phyloP scores from a whole-genome alignment of 1,140 invertebrate species.

The Telenomus remus region DNA sequence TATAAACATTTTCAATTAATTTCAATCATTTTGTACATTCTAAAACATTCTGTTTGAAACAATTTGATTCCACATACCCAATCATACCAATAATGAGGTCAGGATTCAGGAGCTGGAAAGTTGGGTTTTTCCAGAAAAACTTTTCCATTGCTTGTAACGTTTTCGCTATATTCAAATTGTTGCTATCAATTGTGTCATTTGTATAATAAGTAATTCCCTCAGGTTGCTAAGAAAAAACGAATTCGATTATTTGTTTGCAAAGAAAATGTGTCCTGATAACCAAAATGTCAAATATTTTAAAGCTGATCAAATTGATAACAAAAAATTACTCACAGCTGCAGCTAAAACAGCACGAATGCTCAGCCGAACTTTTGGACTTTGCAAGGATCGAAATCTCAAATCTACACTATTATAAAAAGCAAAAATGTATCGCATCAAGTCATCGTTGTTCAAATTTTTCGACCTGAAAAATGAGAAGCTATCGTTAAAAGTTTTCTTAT shows the following conservation, averaged over 20 bases:
- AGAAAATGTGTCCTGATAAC: no score
- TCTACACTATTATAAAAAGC: slow-evolving; percentile 20
- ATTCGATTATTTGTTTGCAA: no score
- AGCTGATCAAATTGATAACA: not conserved
- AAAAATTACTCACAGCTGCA: slow-evolving; percentile 8
- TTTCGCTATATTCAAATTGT: not conserved
- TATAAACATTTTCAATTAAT: no score
- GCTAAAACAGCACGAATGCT: slow-evolving; percentile 15
- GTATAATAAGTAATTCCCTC: no score
- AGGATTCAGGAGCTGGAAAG: not conserved
- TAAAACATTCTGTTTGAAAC: not conserved
- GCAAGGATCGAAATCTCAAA: slow-evolving; percentile 3
- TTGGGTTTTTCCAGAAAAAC: slow-evolving; percentile 1
- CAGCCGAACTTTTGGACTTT: slow-evolving; percentile 7
- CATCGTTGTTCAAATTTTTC: slow-evolving; percentile 3
- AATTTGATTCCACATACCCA: slow-evolving; percentile 1
- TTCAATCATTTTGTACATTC: no score
- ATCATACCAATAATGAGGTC: slow-evolving; percentile 1
- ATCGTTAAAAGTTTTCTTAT: no score
- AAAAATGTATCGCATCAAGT: slow-evolving; percentile 17
- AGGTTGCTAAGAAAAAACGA: no score
- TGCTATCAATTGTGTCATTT: no score
- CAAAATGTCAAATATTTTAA: no score
- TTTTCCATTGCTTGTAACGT: slow-evolving; percentile 1
- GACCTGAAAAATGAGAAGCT: not conserved